Evolutionary conservation across 1,140 invertebrate species (phyloP), one percentile per base, ranked within the genome.

Genomic region (Laupala kohalensis): DNA sequence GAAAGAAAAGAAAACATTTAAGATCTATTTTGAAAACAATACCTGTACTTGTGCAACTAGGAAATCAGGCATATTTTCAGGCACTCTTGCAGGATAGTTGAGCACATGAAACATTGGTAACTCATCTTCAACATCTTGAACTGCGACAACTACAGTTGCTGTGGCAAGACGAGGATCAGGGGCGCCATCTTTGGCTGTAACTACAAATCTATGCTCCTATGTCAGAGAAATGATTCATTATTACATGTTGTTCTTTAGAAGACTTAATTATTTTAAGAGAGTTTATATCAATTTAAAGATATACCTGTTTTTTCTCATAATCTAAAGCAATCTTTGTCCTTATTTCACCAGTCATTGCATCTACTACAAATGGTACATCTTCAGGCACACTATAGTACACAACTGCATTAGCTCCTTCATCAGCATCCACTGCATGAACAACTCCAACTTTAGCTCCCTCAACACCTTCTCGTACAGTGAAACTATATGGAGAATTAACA

Each of bases 151-250:
- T 0, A 96, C 93, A 5, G 90, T 92, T 0, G 93, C 92, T 0
- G 93, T 95, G 0, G 92, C 91, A 68, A 95, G 83, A 25, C 91
- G 84, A n/a, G 89, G 87, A 82, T 96, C 92, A 0, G 88, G 85
- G 5, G 92, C 94, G 27, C 89, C 89, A 79, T 97, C 95, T 78
- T 89, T 91, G 3, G 94, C 95, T 4, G 92, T 94, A 0, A 97
- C 91, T 27, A 92, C 89, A 78, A 95, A 92, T 74, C 87, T 87
- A 78, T 92, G 92, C 72, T 90, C 89, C 83, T 89, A 78, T 5
- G 75, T 75, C 74, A 76, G 75, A 75, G 64, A 73, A 74, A 71
- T 53, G 19, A 0, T 2, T 53, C 19, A 19, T 9, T 2, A 13
- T 53, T 2, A 53, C 9, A 53, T 13, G 19, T 1, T 13, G 19